A percentile compares a stretch with the other conserved stretches of the same genome.
Conservation (phyloP, 1,140 invertebrate genomes). For the Spodoptera frugiperda region DNA sequence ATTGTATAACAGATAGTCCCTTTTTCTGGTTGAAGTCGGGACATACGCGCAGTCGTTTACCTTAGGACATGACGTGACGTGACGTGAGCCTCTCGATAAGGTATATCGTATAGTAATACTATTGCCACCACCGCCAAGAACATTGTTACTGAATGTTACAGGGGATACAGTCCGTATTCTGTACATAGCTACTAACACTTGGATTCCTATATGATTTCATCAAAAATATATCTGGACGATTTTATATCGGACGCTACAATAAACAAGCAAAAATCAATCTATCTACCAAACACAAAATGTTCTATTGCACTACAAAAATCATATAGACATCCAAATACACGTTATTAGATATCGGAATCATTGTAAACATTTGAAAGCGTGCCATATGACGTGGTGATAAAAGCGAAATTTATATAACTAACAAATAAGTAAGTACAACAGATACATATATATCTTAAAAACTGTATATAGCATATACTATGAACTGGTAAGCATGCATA, state of each 20-base stretch:
- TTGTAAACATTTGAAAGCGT: conserved; percentile 86
- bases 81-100: conserved; percentile 55
- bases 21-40: not conserved
- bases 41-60: conserved; percentile 18
- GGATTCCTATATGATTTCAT: conserved; percentile 68
- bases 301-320: conserved; percentile 49
- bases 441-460: conserved; percentile 76
- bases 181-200: conserved; percentile 59
- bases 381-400: conserved; percentile 76
- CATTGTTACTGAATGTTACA: conserved; percentile 77
- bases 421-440: conserved; percentile 84
- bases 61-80: not conserved
- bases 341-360: conserved; percentile 65
- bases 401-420: conserved; percentile 77
- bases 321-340: conserved; percentile 75
- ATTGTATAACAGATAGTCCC: not conserved
- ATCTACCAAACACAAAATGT: conserved; percentile 18
- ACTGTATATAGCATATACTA: conserved; percentile 79
- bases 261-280: conserved; percentile 7
- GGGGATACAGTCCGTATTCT: conserved; percentile 66
- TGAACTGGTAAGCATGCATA: conserved; percentile 86
- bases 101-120: conserved; percentile 49
- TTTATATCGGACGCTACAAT: not conserved
- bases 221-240: not conserved
- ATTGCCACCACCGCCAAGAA: conserved; percentile 75